Evolutionary conservation across 2,113 vertebrate species (phyloP).

Genomic region (Megaceryle torquata): DNA sequence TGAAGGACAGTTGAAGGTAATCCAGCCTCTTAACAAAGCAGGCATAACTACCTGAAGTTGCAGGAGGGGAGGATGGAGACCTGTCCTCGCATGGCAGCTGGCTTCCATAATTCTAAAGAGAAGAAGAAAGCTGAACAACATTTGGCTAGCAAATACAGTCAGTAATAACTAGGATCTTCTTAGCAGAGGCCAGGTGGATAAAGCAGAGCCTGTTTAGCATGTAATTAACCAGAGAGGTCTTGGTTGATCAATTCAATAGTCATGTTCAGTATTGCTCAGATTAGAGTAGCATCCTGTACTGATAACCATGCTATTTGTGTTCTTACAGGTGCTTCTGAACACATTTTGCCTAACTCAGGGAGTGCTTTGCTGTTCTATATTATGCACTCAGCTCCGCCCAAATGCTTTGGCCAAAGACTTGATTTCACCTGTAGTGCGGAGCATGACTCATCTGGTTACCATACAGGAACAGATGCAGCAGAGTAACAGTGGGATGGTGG

Average conservation of each 20-base stretch:
- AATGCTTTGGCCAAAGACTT: not conserved
- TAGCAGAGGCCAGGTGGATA: not conserved
- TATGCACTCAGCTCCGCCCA: not conserved
- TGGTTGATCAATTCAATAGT: not conserved
- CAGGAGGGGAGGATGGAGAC: slow-evolving; percentile 71
- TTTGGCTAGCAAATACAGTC: not conserved
- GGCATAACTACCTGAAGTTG: slow-evolving; percentile 81
- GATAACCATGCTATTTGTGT: not conserved
- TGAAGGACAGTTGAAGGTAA: not conserved
- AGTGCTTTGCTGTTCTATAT: not conserved
- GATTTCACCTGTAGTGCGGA: not conserved
- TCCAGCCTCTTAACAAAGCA: not conserved
- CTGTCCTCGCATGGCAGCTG: slow-evolving; percentile 76
- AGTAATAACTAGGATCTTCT: not conserved
- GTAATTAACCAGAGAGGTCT: not conserved
- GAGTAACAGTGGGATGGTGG: not conserved
- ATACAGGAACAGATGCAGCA: not conserved
- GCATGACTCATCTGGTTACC: not conserved
- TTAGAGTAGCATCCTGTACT: not conserved
- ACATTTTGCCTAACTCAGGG: not conserved
- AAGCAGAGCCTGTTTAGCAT: not conserved
- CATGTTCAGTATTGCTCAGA: not conserved
- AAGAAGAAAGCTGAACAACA: not conserved
- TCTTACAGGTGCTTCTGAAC: not conserved
- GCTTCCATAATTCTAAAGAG: slow-evolving; percentile 80